Percentiles rank a stretch among this genome's conserved stretches.
phyloP scores from a whole-genome alignment of 2,888 invertebrate genomes.

The Cryptophagus acutangulus region DNA sequence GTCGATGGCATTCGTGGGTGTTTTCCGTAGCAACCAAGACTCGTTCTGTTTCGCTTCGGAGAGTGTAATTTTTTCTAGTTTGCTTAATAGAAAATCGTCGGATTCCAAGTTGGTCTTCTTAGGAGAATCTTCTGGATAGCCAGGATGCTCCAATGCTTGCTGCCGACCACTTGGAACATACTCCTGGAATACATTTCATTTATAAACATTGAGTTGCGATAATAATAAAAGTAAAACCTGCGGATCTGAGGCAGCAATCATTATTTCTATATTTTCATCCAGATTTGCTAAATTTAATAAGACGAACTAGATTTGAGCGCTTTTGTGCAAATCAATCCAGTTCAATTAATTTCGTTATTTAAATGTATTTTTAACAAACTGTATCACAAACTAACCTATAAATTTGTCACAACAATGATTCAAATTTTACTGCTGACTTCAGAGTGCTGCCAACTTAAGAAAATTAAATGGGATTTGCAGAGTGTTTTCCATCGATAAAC shows the following conservation, averaged over 20 bases:
- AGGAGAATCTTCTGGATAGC: conserved; percentile 53
- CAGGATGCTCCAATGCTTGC: conserved; percentile 72
- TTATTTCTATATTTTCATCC: conserved; percentile 77
- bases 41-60: conserved; percentile 55
- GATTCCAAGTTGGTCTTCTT: conserved; percentile 27
- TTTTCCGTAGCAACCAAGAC: conserved; percentile 56
- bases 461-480: no score
- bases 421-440: no score
- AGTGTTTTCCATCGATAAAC: no score
- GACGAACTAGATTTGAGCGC: conserved; percentile 11
- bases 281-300: conserved; percentile 67
- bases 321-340: no score
- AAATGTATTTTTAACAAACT: no score
- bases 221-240: conserved; percentile 65
- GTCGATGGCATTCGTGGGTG: conserved; percentile 46
- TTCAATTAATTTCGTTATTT: no score
- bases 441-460: no score
- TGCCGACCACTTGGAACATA: conserved; percentile 84
- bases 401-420: no score
- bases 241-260: conserved; percentile 89
- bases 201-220: not conserved
- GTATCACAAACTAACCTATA: no score
- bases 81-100: conserved; percentile 60
- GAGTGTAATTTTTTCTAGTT: conserved; percentile 72
- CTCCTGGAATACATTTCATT: conserved; percentile 54